Evolutionary conservation across 30 jellyfish, hydroid and myxozoan species (phyloP), one percentile per base, ranked within the genome.

Genomic region (Aurelia sp.): DNA sequence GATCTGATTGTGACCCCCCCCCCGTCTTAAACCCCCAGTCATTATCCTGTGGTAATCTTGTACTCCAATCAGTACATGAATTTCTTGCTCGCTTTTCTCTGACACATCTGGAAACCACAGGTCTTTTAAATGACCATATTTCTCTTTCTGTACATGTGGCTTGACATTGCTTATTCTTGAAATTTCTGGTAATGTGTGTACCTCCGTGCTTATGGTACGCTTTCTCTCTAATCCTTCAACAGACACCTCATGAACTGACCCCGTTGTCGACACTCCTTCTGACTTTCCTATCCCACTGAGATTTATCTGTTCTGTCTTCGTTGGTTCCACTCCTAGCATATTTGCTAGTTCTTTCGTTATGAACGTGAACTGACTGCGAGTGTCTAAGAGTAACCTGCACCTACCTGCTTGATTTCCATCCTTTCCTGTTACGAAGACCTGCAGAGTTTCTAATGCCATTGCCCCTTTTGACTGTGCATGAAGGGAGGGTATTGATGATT

Each of bases 371-470:
- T 62, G 78, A 60, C 88, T 76, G n/a, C 88, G 80, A 41, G 92
- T 47, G 77, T 82, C 92, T 33, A 82, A 57, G n/a, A 82, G 88
- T 51, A 71, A 75, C 59, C 92, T 67, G 35, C 88, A 82, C 40
- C 71, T 79, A 44, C 64, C 50, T 79, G 27, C 62, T 63, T 63
- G 21, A 15, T 22, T 62, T 15, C 84, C 82, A 21, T 75, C 66
- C 52, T 52, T 82, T 19, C 75, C 86, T 31, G 19, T 66, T 12
- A 70, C 61, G n/a, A n/a, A 48, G 5, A 33, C 92, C 64, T 55
- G 66, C 27, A 69, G 15, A 10, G 86, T 71, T 33, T 50, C 74
- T 27, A 55, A 40, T 18, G 86, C 86, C 15, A 82, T 71, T 13
- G 71, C 35, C 48, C 84, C 53, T 41, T 41, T 37, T 50, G 62